Conservation (phyloP, 2,888 invertebrate genomes). For the Hypselothyrea guttata region DNA sequence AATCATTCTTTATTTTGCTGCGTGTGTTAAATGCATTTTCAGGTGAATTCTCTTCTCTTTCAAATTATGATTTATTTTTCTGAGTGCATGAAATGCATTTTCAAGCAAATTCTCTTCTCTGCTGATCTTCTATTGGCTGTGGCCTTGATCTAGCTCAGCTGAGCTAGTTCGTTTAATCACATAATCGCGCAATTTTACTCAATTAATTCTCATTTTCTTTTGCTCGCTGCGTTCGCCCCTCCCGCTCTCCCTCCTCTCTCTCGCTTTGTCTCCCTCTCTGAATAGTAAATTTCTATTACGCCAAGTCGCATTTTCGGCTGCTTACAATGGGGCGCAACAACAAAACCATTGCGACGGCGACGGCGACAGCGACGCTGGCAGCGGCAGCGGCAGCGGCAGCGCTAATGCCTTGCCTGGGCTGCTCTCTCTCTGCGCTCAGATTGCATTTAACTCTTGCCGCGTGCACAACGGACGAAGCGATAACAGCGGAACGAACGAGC, state of each 20-base stretch:
- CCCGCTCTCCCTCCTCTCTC: slow-evolving; percentile 25
- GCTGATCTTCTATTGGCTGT: background rate
- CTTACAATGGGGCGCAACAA: slow-evolving; percentile 17
- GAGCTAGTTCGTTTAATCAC: slow-evolving; percentile 15
- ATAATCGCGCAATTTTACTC: slow-evolving; percentile 11
- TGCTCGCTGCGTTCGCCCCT: too few species aligned
- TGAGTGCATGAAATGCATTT: too few species aligned
- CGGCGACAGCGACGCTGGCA: slow-evolving; percentile 16
- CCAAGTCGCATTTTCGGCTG: slow-evolving; percentile 60
- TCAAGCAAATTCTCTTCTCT: too few species aligned
- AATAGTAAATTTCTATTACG: slow-evolving; percentile 36
- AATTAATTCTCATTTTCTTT: slow-evolving; percentile 9
- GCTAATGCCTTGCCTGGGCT: slow-evolving; percentile 38
- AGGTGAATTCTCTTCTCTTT: too few species aligned
- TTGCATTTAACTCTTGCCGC: slow-evolving; percentile 77
- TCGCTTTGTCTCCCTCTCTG: slow-evolving; percentile 11
- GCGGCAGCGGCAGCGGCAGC: slow-evolving; percentile 32
- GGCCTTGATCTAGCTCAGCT: background rate
- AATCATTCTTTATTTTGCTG: too few species aligned
- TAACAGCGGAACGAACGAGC: slow-evolving; percentile 45
- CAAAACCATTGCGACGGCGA: slow-evolving; percentile 13
- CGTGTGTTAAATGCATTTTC: too few species aligned
- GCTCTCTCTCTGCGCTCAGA: slow-evolving; percentile 56
- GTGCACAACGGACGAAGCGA: slow-evolving; percentile 63
- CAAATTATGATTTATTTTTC: too few species aligned